Percentiles rank a stretch among this genome's conserved stretches.
Conservation (phyloP, 2,797 vertebrate species). For the Tachyglossus aculeatus region DNA sequence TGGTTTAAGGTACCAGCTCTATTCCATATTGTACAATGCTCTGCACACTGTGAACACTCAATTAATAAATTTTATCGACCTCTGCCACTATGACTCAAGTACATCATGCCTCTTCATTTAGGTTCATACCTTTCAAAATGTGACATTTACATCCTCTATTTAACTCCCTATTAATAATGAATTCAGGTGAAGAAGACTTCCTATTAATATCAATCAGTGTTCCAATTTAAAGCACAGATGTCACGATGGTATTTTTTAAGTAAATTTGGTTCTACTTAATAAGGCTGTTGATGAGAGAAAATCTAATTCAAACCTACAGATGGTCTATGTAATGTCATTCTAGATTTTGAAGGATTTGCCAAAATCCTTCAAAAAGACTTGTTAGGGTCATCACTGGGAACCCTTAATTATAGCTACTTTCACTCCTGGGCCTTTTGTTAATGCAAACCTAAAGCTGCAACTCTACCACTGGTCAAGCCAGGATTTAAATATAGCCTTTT, state of each 20-base stretch:
- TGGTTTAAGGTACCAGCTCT: no score
- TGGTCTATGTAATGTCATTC: slow-evolving; percentile 78
- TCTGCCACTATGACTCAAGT: background rate
- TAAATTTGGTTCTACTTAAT: slow-evolving; percentile 74
- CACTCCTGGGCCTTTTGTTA: slow-evolving; percentile 43
- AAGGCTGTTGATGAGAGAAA: slow-evolving; percentile 72
- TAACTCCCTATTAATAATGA: slow-evolving; percentile 79
- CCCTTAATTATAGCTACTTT: slow-evolving; percentile 77
- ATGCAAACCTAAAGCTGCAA: slow-evolving; percentile 38
- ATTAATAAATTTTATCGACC: background rate
- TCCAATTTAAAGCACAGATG: slow-evolving; percentile 74
- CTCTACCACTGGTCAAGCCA: slow-evolving; percentile 46
- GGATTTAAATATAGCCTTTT: slow-evolving; percentile 26
- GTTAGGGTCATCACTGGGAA: slow-evolving; percentile 72
- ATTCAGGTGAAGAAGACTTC: slow-evolving; percentile 68
- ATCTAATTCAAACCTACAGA: slow-evolving; percentile 81
- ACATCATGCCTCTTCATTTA: slow-evolving; percentile 36
- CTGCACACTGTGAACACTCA: no score
- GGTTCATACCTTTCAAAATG: slow-evolving; percentile 57
- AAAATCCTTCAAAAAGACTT: slow-evolving; percentile 76
- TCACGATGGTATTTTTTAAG: slow-evolving; percentile 63
- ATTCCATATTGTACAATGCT: no score
- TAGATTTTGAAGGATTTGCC: slow-evolving; percentile 73
- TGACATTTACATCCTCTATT: slow-evolving; percentile 72
- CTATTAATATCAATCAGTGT: slow-evolving; percentile 79